phyloP scores from a whole-genome alignment of 2,797 vertebrate species.

The Fistularia tabacaria region DNA sequence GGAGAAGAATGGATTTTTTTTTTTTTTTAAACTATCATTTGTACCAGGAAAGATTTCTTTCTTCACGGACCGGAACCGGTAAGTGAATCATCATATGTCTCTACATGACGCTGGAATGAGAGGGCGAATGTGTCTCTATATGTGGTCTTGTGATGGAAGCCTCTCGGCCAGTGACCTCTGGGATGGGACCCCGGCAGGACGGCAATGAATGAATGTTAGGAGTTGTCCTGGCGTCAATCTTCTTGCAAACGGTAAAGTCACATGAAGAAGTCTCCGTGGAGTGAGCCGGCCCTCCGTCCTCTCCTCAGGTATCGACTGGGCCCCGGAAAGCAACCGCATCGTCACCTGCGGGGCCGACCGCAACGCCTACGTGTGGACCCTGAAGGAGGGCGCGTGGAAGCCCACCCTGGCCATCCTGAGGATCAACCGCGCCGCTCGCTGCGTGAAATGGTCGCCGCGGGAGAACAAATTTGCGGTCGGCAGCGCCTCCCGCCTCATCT shows the following conservation, averaged over 20 bases:
- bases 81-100: no score
- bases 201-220: no score
- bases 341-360: constrained; percentile 97
- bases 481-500: constrained; percentile 95
- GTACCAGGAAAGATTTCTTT: no score
- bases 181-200: no score
- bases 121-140: no score
- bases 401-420: constrained; percentile 96
- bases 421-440: constrained; percentile 96
- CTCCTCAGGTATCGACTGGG: constrained; percentile 93
- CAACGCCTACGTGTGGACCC: constrained; percentile 97
- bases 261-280: neutral
- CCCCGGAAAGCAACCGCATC: constrained; percentile 95
- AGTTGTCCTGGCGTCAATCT: no score
- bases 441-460: constrained; percentile 94
- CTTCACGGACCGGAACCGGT: no score
- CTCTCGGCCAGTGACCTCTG: no score
- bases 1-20: no score
- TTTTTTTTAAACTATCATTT: no score
- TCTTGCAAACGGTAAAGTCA: neutral
- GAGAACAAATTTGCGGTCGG: constrained; percentile 99
- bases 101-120: no score
- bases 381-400: constrained; percentile 95
- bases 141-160: no score
- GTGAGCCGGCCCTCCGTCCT: neutral